Conservation (phyloP, 2,888 invertebrate genomes). For the Leucania comma region DNA sequence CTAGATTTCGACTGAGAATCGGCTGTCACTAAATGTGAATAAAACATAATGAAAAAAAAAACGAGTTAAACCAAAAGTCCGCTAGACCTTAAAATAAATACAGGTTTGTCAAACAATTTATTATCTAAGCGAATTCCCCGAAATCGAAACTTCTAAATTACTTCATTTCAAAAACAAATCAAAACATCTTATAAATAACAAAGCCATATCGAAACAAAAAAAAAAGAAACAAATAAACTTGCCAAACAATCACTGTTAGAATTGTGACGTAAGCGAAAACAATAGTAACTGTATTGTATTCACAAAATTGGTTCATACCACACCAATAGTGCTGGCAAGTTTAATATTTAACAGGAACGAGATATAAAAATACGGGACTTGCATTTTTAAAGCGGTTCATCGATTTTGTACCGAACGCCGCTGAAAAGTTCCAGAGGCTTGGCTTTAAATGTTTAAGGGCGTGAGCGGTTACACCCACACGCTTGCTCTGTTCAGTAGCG, state of each 20-base stretch:
- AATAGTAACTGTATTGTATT: conserved; percentile 43
- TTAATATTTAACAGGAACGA: conserved; percentile 42
- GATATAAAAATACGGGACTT: conserved; percentile 55
- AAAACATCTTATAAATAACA: conserved; percentile 12
- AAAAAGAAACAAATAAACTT: conserved; percentile 23
- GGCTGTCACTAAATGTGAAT: no score
- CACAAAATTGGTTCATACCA: conserved; percentile 55
- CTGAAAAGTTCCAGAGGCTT: conserved; percentile 31
- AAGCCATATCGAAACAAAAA: conserved; percentile 14
- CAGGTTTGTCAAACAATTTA: background rate
- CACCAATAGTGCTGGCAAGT: conserved; percentile 36
- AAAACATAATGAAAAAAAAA: no score
- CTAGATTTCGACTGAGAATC: no score
- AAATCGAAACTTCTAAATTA: background rate
- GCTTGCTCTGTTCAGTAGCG: background rate
- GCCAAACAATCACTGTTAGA: conserved; percentile 43
- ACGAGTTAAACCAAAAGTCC: no score
- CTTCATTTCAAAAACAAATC: conserved; percentile 5
- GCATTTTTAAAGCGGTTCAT: conserved; percentile 63
- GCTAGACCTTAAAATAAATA: background rate
- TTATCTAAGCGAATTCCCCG: background rate
- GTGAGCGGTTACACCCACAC: conserved; percentile 23
- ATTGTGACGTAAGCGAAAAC: conserved; percentile 51
- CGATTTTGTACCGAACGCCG: conserved; percentile 47
- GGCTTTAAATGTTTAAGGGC: conserved; percentile 49